These are phyloP conservation scores for Turritopsis rubra DNA, from an alignment of 30 jellyfish, hydroid and myxozoan species.

Conservation along the genomic window DNA sequence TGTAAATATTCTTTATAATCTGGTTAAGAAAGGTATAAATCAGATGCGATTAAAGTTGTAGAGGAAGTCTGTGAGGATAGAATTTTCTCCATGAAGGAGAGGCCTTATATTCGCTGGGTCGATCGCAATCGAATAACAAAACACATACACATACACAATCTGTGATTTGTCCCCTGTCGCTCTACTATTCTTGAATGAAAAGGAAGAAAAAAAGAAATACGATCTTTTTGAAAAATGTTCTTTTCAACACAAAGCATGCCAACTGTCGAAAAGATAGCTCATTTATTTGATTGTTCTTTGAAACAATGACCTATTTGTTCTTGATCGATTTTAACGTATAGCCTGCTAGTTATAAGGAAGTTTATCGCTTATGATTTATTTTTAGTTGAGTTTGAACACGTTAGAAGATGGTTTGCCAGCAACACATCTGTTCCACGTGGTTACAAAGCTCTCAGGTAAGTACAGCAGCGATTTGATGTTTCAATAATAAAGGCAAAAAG, in stretches of 20 bases:
- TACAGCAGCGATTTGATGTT: neutral
- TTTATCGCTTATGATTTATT: neutral
- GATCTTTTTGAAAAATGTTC: too few relatives aligned
- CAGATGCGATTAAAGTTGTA: too few relatives aligned
- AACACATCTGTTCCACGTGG: neutral
- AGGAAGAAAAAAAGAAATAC: neutral
- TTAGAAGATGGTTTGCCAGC: neutral
- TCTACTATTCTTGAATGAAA: neutral
- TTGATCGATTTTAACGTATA: neutral
- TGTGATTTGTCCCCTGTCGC: neutral
- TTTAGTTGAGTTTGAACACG: neutral
- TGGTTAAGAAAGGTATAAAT: too few relatives aligned
- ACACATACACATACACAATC: neutral
- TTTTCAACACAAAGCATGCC: neutral
- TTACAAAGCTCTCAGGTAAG: neutral
- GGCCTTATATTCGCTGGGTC: neutral
- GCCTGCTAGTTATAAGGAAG: neutral
- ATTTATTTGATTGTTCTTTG: neutral
- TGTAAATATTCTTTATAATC: too few relatives aligned
- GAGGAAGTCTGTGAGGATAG: too few relatives aligned
- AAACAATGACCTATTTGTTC: neutral
- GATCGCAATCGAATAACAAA: neutral
- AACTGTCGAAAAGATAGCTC: neutral
- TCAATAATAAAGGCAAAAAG: too few relatives aligned
- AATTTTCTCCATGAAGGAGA: neutral